These are phyloP conservation scores for Sinodicranocentrus sp. DNA, from an alignment of 2,888 invertebrate species.

Conservation along the genomic window DNA sequence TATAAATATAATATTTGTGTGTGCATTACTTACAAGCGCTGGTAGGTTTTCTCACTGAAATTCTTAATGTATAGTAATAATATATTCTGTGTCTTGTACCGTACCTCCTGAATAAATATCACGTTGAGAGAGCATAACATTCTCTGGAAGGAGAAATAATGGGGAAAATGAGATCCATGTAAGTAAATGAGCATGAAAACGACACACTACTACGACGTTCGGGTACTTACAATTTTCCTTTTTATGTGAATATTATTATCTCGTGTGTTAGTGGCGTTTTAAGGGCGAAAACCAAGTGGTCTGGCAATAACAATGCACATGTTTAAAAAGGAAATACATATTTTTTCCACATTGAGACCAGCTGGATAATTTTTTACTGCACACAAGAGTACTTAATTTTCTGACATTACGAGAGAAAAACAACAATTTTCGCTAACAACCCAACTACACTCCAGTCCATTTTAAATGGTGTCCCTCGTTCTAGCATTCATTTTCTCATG, in stretches of 20 bases:
- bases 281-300: too few species aligned
- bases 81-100: not conserved
- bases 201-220: not conserved
- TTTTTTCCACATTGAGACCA: not conserved
- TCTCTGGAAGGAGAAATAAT: not conserved
- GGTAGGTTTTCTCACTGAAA: not conserved
- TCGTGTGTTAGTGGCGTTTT: not conserved
- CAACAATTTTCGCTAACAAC: constrained; percentile 8
- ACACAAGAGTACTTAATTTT: constrained; percentile 6
- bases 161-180: not conserved
- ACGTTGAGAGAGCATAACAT: not conserved
- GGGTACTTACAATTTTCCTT: not conserved
- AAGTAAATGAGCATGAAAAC: not conserved
- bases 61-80: not conserved
- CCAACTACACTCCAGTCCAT: not conserved
- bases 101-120: not conserved
- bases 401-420: not conserved
- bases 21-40: constrained; percentile 26
- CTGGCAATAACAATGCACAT: not conserved
- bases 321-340: not conserved
- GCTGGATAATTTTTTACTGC: not conserved
- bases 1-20: not conserved
- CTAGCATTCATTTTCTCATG: too few species aligned
- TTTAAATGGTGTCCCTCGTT: not conserved
- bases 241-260: not conserved